Evolutionary conservation across 2,113 vertebrate species (phyloP).

Genomic region (Planiliza haematocheilus): DNA sequence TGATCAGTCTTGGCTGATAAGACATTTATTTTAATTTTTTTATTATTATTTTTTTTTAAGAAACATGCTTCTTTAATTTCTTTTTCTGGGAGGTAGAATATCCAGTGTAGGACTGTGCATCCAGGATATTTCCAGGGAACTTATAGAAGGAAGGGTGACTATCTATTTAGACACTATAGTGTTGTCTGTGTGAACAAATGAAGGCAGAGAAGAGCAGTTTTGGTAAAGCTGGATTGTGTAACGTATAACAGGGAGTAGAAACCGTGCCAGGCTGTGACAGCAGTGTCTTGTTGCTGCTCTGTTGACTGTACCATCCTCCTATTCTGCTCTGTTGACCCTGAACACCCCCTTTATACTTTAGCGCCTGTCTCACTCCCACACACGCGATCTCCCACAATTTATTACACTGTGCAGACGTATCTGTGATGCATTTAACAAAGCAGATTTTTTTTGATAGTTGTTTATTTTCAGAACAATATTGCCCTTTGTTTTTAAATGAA

Average conservation of each 20-base stretch:
- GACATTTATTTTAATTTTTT: too few relatives aligned
- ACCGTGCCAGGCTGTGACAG: slow-evolving; percentile 55
- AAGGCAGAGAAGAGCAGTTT: not conserved
- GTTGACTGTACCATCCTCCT: slow-evolving; percentile 53
- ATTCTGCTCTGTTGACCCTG: slow-evolving; percentile 31
- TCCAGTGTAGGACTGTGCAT: too few relatives aligned
- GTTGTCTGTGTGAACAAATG: not conserved
- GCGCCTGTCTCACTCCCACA: not conserved
- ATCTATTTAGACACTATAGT: not conserved
- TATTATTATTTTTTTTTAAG: too few relatives aligned
- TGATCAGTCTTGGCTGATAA: too few relatives aligned
- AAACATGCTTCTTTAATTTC: too few relatives aligned
- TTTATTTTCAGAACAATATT: not conserved
- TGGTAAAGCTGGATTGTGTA: not conserved
- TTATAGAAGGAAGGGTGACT: too few relatives aligned
- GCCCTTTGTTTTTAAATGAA: too few relatives aligned
- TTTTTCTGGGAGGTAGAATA: too few relatives aligned
- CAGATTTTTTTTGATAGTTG: not conserved
- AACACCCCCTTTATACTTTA: slow-evolving; percentile 7
- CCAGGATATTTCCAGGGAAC: too few relatives aligned
- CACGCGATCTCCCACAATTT: not conserved
- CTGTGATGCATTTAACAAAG: not conserved
- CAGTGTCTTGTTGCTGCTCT: slow-evolving; percentile 43
- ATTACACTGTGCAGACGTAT: not conserved
- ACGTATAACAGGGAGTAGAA: too few relatives aligned